Base-by-base conservation (phyloP, 64 coral and sea anemone species). In the Cladopsammia gracilis region DNA sequence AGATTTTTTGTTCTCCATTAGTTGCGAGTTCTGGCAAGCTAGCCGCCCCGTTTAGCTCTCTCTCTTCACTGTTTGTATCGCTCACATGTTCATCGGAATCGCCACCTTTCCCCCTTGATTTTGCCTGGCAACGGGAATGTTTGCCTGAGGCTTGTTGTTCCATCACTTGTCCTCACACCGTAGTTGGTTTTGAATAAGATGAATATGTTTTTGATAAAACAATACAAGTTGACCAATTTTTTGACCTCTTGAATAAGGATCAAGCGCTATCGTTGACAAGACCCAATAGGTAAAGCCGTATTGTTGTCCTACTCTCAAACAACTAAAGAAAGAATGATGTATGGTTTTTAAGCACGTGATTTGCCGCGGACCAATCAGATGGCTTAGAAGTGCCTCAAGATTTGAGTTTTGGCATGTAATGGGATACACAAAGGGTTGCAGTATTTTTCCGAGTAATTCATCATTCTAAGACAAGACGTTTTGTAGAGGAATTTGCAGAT, bases 1-100 rank as follows among this genome's bases (percentile, higher is more conserved):
- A 96, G 42, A 96, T 96, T 87, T 77, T 79, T 15, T 78, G 75
- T 77, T 62, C 62, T 84, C 79, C 0, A 58, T n/a, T 25, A 18
- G 60, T 62, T 3, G 58, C 59, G 64, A 5, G 44, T 67, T 67
- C 42, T 67, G 61, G 42, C 6, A 19, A 67, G 14, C 5, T 49
- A 25, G 44, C 9, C 3, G 80, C 44, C 45, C 67, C 61, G 3
- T 25, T 25, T 1, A 20, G 43, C 1, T 67, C 60, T 59, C 80
- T 65, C 11, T 80, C 75, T 20, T 23, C 1, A 16, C 77, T 18
- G 25, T 20, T 61, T 47, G 60, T 4, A 58, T 8, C 16, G 53
- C 9, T 18, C 44, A 54, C 50, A 48, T 49, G 52, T 12, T 5
- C 76, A 14, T 84, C 61, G 10, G 45, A 66, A 13, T 84, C 61